These are phyloP conservation scores for Xiphias gladius DNA, from an alignment of 2,113 vertebrate species.

Conservation along the genomic window DNA sequence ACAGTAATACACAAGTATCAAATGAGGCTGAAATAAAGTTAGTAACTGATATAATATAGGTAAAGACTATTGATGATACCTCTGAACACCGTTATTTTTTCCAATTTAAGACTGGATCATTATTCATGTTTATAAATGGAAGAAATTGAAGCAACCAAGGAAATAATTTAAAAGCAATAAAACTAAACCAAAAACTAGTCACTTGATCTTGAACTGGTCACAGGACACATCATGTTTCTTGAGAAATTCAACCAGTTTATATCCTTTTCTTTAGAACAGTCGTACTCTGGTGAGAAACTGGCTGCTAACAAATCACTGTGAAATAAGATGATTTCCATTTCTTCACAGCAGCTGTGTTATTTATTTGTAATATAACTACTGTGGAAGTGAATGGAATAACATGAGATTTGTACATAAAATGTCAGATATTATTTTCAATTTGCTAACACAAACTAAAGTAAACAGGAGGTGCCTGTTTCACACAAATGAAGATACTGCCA, in stretches of 20 bases:
- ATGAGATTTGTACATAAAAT: not conserved
- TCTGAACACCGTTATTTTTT: not conserved
- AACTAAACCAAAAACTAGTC: not conserved
- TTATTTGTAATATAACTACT: not conserved
- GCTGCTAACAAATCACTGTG: not conserved
- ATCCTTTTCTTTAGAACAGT: not conserved
- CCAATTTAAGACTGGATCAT: not conserved
- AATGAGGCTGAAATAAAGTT: not conserved
- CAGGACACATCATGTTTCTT: not conserved
- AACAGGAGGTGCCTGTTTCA: constrained; percentile 10
- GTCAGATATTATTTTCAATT: not conserved
- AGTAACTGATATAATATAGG: not conserved
- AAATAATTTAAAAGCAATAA: not conserved
- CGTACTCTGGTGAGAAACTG: not conserved
- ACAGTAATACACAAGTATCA: not conserved
- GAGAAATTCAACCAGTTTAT: not conserved
- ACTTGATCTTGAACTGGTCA: not conserved
- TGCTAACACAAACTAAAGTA: not conserved
- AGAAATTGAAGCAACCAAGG: not conserved
- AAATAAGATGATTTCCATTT: constrained; percentile 29
- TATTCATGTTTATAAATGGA: constrained; percentile 11
- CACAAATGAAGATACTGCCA: not conserved
- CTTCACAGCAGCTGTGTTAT: not conserved
- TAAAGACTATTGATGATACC: not conserved
- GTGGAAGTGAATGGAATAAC: not conserved